Conservation (phyloP, 2,888 invertebrate genomes). For the Pristionchus maxplancki region DNA sequence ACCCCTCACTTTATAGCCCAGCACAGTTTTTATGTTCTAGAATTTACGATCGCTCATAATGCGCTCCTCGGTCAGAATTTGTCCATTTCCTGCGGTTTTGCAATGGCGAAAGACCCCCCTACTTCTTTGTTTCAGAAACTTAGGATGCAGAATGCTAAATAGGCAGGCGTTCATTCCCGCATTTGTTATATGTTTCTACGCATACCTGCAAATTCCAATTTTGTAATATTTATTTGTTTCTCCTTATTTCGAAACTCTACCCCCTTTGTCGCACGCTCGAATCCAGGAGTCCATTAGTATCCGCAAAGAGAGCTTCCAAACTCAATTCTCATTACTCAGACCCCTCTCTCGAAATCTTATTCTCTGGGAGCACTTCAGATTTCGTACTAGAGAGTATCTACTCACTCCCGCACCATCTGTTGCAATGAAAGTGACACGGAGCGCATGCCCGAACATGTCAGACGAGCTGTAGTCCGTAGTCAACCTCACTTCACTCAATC, state of each 20-base stretch:
- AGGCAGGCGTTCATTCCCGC: too few relatives aligned
- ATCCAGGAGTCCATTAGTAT: conserved; percentile 38
- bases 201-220: not conserved
- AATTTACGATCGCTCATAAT: conserved; percentile 16
- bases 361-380: conserved; percentile 32
- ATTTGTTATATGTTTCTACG: too few relatives aligned
- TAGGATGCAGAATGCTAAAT: too few relatives aligned
- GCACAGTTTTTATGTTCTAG: conserved; percentile 29
- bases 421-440: conserved; percentile 12
- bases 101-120: not conserved
- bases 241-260: not conserved
- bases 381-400: conserved; percentile 24
- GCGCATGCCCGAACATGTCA: conserved; percentile 5
- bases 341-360: conserved; percentile 32
- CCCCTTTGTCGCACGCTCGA: not conserved
- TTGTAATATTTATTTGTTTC: not conserved
- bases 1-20: not conserved
- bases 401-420: conserved; percentile 12
- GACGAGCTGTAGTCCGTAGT: not conserved
- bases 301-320: not conserved
- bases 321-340: conserved; percentile 30
- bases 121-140: too few relatives aligned
- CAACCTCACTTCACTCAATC: not conserved
- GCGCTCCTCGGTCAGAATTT: not conserved
- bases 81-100: not conserved